Conservation (phyloP, 2,113 vertebrate species). For the Saimiri boliviensis region DNA sequence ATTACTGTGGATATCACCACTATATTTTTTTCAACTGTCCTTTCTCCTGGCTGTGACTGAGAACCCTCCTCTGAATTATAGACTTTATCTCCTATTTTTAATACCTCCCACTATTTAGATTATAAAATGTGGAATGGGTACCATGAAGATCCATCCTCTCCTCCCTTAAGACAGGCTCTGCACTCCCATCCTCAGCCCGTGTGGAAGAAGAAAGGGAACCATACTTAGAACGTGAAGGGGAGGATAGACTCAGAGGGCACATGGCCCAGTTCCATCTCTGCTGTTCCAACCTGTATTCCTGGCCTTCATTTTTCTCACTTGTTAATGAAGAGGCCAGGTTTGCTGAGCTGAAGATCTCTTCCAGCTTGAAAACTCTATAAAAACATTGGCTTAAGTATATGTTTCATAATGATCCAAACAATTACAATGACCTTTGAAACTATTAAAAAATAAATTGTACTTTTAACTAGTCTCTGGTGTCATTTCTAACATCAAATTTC, state of each 20-base stretch:
- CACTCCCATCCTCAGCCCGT: no score
- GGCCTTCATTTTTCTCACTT: neutral
- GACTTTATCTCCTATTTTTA: neutral
- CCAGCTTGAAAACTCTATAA: neutral
- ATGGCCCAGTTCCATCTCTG: neutral
- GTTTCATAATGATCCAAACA: slow-evolving; percentile 9
- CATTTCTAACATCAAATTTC: slow-evolving; percentile 53
- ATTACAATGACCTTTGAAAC: neutral
- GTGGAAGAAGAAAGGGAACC: neutral
- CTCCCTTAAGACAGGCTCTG: neutral
- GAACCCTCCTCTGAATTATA: neutral
- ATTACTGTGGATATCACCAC: neutral
- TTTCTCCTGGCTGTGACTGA: neutral
- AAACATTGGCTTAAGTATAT: neutral
- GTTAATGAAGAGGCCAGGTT: neutral
- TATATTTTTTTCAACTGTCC: neutral
- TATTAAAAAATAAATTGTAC: neutral
- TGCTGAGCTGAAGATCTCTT: neutral
- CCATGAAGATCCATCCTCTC: neutral
- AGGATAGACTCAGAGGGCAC: neutral
- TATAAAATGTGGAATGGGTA: neutral
- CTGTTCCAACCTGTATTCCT: neutral
- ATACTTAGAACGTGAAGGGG: neutral
- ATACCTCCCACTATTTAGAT: no score
- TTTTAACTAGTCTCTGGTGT: slow-evolving; percentile 56